phyloP scores from a whole-genome alignment of 1,140 invertebrate species.

The Solen grandis region DNA sequence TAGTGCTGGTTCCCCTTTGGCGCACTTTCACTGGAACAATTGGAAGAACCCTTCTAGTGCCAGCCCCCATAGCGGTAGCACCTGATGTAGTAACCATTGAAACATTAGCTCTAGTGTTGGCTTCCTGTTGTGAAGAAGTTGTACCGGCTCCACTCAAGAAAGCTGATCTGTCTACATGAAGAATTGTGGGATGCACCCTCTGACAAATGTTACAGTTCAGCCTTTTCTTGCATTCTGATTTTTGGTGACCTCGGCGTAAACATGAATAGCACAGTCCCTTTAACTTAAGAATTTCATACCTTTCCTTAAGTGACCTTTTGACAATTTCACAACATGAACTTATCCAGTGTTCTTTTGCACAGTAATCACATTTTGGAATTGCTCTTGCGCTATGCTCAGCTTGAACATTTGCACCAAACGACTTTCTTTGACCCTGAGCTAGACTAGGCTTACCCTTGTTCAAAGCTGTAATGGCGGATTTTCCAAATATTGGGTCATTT shows the following conservation, averaged over 20 bases:
- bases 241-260: too few species aligned
- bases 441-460: too few species aligned
- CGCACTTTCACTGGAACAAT: constrained; percentile 14
- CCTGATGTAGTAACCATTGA: too few species aligned
- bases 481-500: too few species aligned
- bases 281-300: constrained; percentile 4
- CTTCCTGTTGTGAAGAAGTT: too few species aligned
- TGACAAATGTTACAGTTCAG: neutral
- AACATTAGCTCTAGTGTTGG: too few species aligned
- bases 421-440: too few species aligned
- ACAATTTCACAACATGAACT: constrained; percentile 3
- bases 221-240: neutral
- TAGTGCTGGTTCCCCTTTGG: too few species aligned
- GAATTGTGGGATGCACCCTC: neutral
- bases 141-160: neutral
- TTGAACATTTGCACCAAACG: too few species aligned
- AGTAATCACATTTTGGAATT: neutral
- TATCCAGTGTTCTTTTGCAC: neutral
- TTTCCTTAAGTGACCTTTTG: constrained; percentile 3
- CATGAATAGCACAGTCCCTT: constrained; percentile 29
- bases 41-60: neutral
- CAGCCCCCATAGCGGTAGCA: neutral
- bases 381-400: too few species aligned
- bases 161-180: neutral
- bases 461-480: too few species aligned